Conservation (phyloP, 2,113 vertebrate species). For the Ictalurus furcatus region DNA sequence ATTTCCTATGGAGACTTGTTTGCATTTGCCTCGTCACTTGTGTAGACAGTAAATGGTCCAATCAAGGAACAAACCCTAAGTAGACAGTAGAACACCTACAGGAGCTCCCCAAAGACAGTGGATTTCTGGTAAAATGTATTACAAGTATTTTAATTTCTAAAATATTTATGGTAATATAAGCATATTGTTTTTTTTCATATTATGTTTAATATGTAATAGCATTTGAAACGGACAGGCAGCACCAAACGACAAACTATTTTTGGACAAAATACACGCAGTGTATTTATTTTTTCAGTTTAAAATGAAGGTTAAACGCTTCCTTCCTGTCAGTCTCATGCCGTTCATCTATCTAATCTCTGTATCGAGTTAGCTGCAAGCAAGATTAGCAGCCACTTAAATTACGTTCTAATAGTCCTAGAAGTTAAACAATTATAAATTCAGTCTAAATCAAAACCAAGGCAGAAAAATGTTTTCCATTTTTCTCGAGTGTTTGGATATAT, state of each 20-base stretch:
- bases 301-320: neutral
- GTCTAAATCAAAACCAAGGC: neutral
- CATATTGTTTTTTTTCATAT: neutral
- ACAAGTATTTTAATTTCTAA: neutral
- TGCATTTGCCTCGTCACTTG: neutral
- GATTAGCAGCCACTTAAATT: neutral
- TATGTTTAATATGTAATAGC: neutral
- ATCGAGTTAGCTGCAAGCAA: neutral
- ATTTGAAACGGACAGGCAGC: neutral
- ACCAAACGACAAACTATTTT: neutral
- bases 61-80: neutral
- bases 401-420: neutral
- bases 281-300: neutral
- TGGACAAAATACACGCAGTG: neutral
- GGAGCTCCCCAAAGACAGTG: neutral
- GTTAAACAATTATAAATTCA: neutral
- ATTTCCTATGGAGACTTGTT: slow-evolving; percentile 3
- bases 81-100: too few relatives aligned
- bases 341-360: neutral
- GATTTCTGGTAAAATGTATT: too few relatives aligned
- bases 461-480: neutral
- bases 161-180: neutral
- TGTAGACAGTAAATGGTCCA: neutral
- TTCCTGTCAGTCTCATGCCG: too few relatives aligned
- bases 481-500: neutral